These are phyloP conservation scores for Aspidiotus destructor DNA, from an alignment of 2,888 invertebrate species.

Conservation along the genomic window DNA sequence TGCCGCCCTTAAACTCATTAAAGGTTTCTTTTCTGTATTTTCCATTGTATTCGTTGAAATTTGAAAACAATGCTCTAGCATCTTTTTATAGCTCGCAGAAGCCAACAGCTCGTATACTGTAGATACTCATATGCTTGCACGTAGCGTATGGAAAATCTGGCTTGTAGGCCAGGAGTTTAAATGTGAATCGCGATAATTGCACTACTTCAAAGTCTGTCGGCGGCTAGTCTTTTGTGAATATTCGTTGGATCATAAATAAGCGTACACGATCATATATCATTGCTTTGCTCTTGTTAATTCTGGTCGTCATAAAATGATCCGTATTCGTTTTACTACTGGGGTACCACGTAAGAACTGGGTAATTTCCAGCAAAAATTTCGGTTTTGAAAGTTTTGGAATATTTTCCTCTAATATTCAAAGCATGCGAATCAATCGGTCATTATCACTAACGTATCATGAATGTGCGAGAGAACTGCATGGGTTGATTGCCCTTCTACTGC, in stretches of 20 bases:
- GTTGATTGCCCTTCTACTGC: not conserved
- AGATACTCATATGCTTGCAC: not conserved
- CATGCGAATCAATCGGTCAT: not conserved
- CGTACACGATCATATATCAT: not conserved
- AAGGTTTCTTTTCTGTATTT: slow-evolving; percentile 25
- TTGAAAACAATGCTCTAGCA: slow-evolving; percentile 29
- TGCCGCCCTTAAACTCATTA: slow-evolving; percentile 32
- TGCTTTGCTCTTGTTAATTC: slow-evolving; percentile 22
- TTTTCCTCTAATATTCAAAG: not conserved
- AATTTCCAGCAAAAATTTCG: no score
- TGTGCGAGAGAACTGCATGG: not conserved
- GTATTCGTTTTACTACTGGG: no score
- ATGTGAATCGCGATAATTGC: slow-evolving; percentile 31
- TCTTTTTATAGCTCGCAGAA: not conserved
- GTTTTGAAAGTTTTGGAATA: no score
- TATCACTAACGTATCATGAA: not conserved
- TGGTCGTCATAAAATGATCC: not conserved
- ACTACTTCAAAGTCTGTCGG: slow-evolving; percentile 10
- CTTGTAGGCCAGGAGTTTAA: slow-evolving; percentile 22
- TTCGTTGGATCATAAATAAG: slow-evolving; percentile 28
- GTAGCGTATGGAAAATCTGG: slow-evolving; percentile 9
- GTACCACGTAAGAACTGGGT: no score
- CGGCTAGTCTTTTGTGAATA: slow-evolving; percentile 26
- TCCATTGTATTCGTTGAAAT: slow-evolving; percentile 33
- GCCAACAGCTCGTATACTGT: no score